Percentiles rank a stretch among this genome's conserved stretches.
Evolutionary conservation across 2,797 vertebrate genomes (phyloP).

Genomic region (Emys orbicularis): DNA sequence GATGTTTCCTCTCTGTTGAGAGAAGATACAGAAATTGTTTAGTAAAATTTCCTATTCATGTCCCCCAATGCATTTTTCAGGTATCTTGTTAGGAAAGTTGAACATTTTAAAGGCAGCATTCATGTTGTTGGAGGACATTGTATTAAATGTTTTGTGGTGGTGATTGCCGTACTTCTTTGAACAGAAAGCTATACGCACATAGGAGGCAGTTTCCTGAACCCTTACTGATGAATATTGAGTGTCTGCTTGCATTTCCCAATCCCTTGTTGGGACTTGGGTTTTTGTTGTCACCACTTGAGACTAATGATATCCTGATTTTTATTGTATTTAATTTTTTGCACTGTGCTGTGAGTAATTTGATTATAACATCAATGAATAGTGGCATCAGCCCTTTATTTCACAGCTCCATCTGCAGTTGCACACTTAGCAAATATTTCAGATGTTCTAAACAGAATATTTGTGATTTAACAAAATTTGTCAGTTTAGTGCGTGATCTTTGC

Average conservation of each 20-base stretch:
- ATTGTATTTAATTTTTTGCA: background rate
- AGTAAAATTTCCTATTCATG: background rate
- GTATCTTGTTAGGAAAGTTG: background rate
- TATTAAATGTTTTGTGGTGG: conserved; percentile 12
- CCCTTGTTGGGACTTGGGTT: background rate
- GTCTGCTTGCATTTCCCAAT: background rate
- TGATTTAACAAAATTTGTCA: background rate
- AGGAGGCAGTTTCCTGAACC: background rate
- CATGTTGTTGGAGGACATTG: background rate
- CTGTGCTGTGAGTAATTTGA: background rate
- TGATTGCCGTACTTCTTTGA: conserved; percentile 11
- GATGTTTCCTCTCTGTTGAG: background rate
- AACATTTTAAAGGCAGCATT: background rate
- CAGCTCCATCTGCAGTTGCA: background rate
- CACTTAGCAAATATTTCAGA: background rate
- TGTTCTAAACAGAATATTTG: background rate
- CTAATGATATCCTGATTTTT: background rate
- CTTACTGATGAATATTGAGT: background rate
- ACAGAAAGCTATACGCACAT: background rate
- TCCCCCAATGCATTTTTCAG: background rate
- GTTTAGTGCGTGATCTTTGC: rapidly evolving
- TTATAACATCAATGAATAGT: background rate
- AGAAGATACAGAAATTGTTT: background rate
- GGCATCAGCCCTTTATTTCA: background rate
- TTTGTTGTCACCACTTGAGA: background rate